Base-by-base conservation (phyloP, 2,888 invertebrate genomes). In the Trichopria drosophilae region DNA sequence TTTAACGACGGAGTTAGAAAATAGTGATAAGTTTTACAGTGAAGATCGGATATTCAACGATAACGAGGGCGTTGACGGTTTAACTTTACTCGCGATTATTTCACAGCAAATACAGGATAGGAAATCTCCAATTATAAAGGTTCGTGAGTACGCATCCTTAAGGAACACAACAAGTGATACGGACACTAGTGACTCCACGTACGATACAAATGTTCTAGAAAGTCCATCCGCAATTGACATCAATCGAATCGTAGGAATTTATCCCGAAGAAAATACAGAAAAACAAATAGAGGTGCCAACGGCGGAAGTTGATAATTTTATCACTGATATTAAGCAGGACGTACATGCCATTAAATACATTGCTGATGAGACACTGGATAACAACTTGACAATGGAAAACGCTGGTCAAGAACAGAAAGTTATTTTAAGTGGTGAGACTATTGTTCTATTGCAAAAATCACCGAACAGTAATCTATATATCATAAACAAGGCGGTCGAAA, bases 381-480 rank as follows among this genome's bases (percentile, higher is more conserved):
- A 18, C 4, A 40, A 39, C 7, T 13, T 51, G n/a, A 24, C 24
- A 9, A 53, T 53, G 15, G n/a, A n/a, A n/a, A n/a, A n/a, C n/a
- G n/a, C n/a, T n/a, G n/a, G n/a, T n/a, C n/a, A n/a, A n/a, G n/a
- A n/a, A n/a, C n/a, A n/a, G n/a, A n/a, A n/a, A n/a, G n/a, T 72
- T 10, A 75, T 75, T 44, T 49, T 75, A 1, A 73, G 69, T 35
- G 75, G 75, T 0, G 75, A 75, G 37, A 74, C 75, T 0, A 65
- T 75, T 5, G 65, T 73, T 13, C 45, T 75, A 3, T 34, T 70
- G 19, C 71, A 69, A 52, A 75, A 74, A 31, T 72, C 73, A 3
- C 75, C 73, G 0, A 72, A 75, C 49, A 74, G 75, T 32, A 74
- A 75, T 58, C 54, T 74, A 7, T 75, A 73, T 50, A 72, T 74